Evolutionary conservation across 1,140 invertebrate species (phyloP).

Genomic region (Nilaparvata lugens): DNA sequence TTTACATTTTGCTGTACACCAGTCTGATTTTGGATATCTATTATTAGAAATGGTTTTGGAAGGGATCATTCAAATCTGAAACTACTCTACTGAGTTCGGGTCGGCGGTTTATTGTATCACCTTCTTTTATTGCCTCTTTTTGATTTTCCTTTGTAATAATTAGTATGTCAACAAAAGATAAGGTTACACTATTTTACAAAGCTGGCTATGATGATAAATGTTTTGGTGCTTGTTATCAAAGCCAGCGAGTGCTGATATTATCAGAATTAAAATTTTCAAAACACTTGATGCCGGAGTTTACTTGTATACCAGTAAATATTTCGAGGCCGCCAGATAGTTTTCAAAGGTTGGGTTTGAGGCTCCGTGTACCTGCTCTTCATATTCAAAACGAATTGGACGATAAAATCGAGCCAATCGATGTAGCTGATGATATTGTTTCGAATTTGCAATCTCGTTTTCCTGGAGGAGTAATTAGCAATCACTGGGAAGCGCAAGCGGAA

Average conservation of each 20-base stretch:
- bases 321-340: slow-evolving; percentile 43
- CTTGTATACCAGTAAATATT: slow-evolving; percentile 42
- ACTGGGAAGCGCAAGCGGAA: slow-evolving; percentile 37
- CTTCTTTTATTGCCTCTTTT: too few species aligned
- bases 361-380: slow-evolving; percentile 38
- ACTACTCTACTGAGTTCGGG: too few species aligned
- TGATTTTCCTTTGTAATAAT: too few species aligned
- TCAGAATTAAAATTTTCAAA: slow-evolving; percentile 38
- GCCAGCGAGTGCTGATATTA: slow-evolving; percentile 46
- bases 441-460: slow-evolving; percentile 45
- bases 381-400: slow-evolving; percentile 22
- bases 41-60: too few species aligned
- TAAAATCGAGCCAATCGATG: slow-evolving; percentile 36
- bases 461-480: slow-evolving; percentile 34
- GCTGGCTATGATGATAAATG: slow-evolving; percentile 42
- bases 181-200: slow-evolving; percentile 33
- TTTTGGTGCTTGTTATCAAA: slow-evolving; percentile 47
- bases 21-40: too few species aligned
- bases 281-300: slow-evolving; percentile 34
- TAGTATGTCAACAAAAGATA: not conserved
- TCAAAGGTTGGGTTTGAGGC: slow-evolving; percentile 38
- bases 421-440: slow-evolving; percentile 46
- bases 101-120: too few species aligned
- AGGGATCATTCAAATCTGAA: too few species aligned
- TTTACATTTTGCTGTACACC: too few species aligned